Evolutionary conservation across 2,113 vertebrate genomes (phyloP), one percentile per base, ranked within the genome.

Genomic region (Oriolus oriolus): DNA sequence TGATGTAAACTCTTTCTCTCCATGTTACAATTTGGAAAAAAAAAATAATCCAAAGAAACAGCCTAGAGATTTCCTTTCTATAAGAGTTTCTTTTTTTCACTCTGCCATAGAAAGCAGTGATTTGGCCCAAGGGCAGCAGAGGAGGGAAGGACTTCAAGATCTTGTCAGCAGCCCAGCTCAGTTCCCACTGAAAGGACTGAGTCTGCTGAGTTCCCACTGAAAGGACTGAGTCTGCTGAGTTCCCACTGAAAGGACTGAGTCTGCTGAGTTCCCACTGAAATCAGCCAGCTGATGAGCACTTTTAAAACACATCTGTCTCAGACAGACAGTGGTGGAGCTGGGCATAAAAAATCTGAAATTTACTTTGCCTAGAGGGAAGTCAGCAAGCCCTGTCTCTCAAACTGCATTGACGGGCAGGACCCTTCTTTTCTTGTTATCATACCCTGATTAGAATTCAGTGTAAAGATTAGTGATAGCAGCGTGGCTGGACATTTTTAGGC

Each of bases 401-500:
- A 73, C 24, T 33, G 68, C 37, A 35, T 4, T 39, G 93, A 79
- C 26, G 23, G 60, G 68, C 86, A 71, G 64, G 56, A 42, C 39
- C 31, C 75, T 77, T 28, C 66, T 75, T 78, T 64, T 74, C 83
- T 87, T 30, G 2, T 73, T 93, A 95, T 45, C 49, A 27, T 56
- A 60, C 15, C 35, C 80, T 93, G 86, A 87, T 87, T 78, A 92
- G 73, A 93, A 95, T 87, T 90, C 79, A 76, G 69, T 65, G 61
- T 52, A 79, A 86, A 96, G 83, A 83, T 88, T 30, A 91, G 44
- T 37, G 57, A 71, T 77, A 66, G 42, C 42, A n/a, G 49, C 61
- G 82, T 84, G 73, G 39, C 39, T 96, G 80, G 64, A 74, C 26
- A 56, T 87, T 68, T 96, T 93, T 78, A 87, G 95, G 68, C 45